Evolutionary conservation across 2,888 invertebrate species (phyloP).

Genomic region (Gasteruption jaculator): DNA sequence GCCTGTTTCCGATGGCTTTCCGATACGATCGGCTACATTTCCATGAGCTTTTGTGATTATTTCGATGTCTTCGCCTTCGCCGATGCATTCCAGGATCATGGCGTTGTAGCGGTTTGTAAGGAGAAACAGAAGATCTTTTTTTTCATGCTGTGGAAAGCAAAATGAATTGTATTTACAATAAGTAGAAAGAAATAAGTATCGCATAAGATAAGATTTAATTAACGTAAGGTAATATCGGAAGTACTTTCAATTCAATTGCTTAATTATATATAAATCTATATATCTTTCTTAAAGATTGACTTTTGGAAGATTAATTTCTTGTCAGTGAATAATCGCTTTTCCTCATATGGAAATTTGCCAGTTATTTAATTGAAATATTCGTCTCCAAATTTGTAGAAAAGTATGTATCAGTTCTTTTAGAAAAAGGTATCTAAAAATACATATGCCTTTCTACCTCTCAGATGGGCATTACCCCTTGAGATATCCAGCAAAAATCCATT

Average conservation of each 20-base stretch:
- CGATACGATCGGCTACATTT: conserved; percentile 91
- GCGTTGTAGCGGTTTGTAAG: conserved; percentile 93
- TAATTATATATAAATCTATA: background rate
- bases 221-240: background rate
- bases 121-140: conserved; percentile 89
- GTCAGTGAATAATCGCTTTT: too few species aligned
- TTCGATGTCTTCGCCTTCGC: conserved; percentile 77
- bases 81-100: conserved; percentile 91
- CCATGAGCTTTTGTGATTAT: conserved; percentile 95
- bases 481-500: conserved; percentile 8
- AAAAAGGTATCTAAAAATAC: too few species aligned
- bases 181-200: conserved; percentile 5
- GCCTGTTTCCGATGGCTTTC: conserved; percentile 92
- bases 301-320: too few species aligned
- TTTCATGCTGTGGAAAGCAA: conserved; percentile 68
- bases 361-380: too few species aligned
- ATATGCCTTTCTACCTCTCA: too few species aligned
- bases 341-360: too few species aligned
- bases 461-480: too few species aligned
- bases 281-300: conserved; percentile 4
- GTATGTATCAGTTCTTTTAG: too few species aligned
- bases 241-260: background rate
- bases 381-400: too few species aligned
- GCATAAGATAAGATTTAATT: background rate
- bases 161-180: background rate